Evolutionary conservation across 1,140 invertebrate genomes (phyloP).

Genomic region (Drosophila equinoxialis): DNA sequence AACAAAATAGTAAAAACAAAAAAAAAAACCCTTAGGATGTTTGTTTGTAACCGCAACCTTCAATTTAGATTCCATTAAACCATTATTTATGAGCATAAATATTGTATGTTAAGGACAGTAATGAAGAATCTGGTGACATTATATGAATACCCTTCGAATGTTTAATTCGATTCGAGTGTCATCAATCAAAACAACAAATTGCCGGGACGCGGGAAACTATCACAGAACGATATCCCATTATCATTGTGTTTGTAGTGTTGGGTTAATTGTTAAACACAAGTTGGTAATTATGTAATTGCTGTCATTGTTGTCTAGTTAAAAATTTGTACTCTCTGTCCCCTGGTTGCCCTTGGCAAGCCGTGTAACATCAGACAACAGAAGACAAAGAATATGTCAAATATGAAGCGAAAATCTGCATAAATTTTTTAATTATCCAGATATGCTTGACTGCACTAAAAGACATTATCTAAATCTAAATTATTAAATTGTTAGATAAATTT

Average conservation of each 20-base stretch:
- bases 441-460: not conserved
- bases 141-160: constrained; percentile 19
- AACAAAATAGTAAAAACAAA: constrained; percentile 19
- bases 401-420: constrained; percentile 38
- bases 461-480: constrained; percentile 23
- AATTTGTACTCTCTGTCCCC: not conserved
- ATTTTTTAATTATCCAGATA: constrained; percentile 1
- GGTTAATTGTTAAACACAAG: constrained; percentile 70
- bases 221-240: constrained; percentile 2
- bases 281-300: constrained; percentile 77
- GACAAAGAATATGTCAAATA: constrained; percentile 21
- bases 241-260: constrained; percentile 35
- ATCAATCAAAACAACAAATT: constrained; percentile 67
- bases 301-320: constrained; percentile 22
- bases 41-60: constrained; percentile 44
- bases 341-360: constrained; percentile 42
- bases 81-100: constrained; percentile 74
- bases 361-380: constrained; percentile 53
- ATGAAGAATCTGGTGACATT: constrained; percentile 19
- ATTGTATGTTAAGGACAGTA: constrained; percentile 61
- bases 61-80: constrained; percentile 55
- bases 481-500: not conserved
- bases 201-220: constrained; percentile 21
- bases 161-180: constrained; percentile 54
- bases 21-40: constrained; percentile 29